Percentiles rank a stretch among this genome's conserved stretches.
phyloP scores from a whole-genome alignment of 2,888 invertebrate species.

The Ichneumoninae sp. region DNA sequence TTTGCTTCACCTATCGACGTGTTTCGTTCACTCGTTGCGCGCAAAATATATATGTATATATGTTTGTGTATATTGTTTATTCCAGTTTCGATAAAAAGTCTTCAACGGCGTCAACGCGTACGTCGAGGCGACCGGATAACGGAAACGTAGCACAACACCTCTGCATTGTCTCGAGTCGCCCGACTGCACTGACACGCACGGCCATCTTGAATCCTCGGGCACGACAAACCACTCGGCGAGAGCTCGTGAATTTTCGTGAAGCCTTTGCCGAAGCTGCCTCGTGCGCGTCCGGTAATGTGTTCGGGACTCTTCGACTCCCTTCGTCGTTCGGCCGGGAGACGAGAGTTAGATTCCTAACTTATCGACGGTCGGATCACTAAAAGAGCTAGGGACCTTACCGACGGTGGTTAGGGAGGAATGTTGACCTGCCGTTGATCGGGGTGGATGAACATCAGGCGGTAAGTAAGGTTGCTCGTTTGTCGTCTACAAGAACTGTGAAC shows the following conservation, averaged over 20 bases:
- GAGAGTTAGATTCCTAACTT: neutral
- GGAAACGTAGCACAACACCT: conserved; percentile 68
- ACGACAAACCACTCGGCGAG: neutral
- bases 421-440: neutral
- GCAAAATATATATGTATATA: conserved; percentile 56
- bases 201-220: conserved; percentile 63
- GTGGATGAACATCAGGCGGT: no score
- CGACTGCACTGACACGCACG: conserved; percentile 69
- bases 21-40: neutral
- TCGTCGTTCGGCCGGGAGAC: neutral
- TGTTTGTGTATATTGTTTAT: conserved; percentile 57
- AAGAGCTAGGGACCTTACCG: neutral
- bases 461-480: no score
- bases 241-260: conserved; percentile 1
- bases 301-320: neutral
- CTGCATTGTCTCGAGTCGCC: conserved; percentile 75
- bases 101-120: conserved; percentile 40
- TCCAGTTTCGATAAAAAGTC: neutral
- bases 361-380: neutral
- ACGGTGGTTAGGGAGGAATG: neutral
- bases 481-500: no score
- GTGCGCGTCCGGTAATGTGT: neutral
- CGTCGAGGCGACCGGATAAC: conserved; percentile 49
- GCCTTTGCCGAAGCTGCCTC: neutral
- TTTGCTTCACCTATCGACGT: neutral